Evolutionary conservation across 2,797 vertebrate genomes (phyloP).

Genomic region (Enoplosus armatus): DNA sequence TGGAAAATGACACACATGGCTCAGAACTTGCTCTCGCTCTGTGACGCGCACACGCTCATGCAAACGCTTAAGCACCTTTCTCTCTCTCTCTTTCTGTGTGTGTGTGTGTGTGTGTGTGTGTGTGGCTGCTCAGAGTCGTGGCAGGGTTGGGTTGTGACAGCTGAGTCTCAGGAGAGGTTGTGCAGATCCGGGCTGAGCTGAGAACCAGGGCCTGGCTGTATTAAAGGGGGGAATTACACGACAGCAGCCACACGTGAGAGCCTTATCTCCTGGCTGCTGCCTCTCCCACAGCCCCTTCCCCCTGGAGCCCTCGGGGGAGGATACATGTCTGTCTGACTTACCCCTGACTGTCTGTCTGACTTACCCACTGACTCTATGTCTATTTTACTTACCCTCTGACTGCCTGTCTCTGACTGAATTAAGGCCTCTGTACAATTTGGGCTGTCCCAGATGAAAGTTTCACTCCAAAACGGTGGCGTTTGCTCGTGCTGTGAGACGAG

Average conservation of each 20-base stretch:
- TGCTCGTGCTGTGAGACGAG: background rate
- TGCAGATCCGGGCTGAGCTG: conserved; percentile 83
- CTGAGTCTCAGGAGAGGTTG: conserved; percentile 83
- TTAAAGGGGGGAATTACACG: conserved; percentile 83
- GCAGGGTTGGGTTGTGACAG: conserved; percentile 79
- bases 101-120: conserved; percentile 36
- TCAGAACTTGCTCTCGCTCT: conserved; percentile 55
- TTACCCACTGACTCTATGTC: conserved; percentile 29
- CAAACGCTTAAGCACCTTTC: conserved; percentile 64
- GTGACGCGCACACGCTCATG: conserved; percentile 32
- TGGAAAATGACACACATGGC: conserved; percentile 72
- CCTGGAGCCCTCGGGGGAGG: conserved; percentile 65
- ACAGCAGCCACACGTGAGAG: conserved; percentile 79
- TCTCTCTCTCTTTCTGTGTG: background rate
- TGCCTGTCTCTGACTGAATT: conserved; percentile 11
- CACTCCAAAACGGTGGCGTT: background rate
- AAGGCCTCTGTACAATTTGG: background rate
- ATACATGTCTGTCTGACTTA: conserved; percentile 64
- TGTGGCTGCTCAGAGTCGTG: conserved; percentile 58
- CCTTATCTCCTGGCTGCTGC: conserved; percentile 84
- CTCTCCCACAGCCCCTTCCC: conserved; percentile 72
- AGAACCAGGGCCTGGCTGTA: conserved; percentile 81
- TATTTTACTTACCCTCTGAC: conserved; percentile 46
- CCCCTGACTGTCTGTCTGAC: conserved; percentile 37
- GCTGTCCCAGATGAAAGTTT: background rate